Percentiles rank a stretch among this genome's conserved stretches.
Evolutionary conservation across 2,113 vertebrate genomes (phyloP).

Genomic region (Nannospalax galili): DNA sequence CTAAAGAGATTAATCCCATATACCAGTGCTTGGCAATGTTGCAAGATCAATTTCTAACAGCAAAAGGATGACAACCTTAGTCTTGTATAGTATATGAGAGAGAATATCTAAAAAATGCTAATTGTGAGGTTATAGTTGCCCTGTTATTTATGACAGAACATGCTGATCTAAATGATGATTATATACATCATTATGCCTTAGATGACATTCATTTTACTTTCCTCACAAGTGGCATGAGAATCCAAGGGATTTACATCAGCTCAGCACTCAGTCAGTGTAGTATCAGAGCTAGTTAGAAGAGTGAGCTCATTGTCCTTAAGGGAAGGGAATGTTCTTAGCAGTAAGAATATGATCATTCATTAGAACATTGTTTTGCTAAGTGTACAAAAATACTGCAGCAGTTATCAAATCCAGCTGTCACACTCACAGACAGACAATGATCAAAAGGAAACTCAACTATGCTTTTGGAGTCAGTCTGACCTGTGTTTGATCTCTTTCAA

Average conservation of each 20-base stretch:
- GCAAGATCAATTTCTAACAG: slow-evolving; percentile 24
- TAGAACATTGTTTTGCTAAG: neutral
- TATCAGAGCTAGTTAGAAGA: slow-evolving; percentile 1
- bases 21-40: slow-evolving; percentile 46
- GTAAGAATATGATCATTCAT: neutral
- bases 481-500: neutral
- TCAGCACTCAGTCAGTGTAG: neutral
- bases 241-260: slow-evolving; percentile 47
- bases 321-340: neutral
- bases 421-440: neutral
- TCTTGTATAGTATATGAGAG: slow-evolving; percentile 1
- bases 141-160: slow-evolving; percentile 62
- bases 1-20: slow-evolving; percentile 44
- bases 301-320: neutral
- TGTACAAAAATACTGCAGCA: neutral
- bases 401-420: neutral
- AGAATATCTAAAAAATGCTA: slow-evolving; percentile 57
- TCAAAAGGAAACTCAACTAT: neutral
- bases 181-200: slow-evolving; percentile 64
- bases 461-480: neutral
- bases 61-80: slow-evolving; percentile 4
- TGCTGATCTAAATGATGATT: slow-evolving; percentile 58
- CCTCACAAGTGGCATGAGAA: neutral
- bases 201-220: slow-evolving; percentile 63
- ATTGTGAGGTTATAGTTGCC: slow-evolving; percentile 50